phyloP scores from a whole-genome alignment of 2,888 invertebrate genomes.

The Lasioglossum leucozonium region DNA sequence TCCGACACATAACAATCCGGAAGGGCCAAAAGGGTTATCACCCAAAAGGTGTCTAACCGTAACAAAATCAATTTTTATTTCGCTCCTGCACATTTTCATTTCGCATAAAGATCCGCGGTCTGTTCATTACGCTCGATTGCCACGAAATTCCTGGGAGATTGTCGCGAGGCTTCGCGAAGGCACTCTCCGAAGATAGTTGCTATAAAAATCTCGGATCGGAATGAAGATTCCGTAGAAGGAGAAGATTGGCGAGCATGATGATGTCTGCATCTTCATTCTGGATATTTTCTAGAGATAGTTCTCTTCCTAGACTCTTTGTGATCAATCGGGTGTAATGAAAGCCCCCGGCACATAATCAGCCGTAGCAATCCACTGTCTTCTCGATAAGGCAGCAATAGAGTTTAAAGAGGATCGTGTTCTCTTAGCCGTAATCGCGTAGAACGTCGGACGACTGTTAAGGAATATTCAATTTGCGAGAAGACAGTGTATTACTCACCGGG shows the following conservation, averaged over 20 bases:
- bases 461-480: slow-evolving; percentile 13
- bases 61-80: too few relatives aligned
- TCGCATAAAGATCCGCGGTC: too few relatives aligned
- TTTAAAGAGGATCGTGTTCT: neutral
- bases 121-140: neutral
- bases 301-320: neutral
- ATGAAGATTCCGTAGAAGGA: neutral
- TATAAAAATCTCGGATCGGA: neutral
- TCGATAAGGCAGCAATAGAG: neutral
- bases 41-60: too few relatives aligned
- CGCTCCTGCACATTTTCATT: too few relatives aligned
- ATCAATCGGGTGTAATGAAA: neutral
- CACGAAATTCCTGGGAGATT: neutral
- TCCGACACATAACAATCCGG: too few relatives aligned
- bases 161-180: too few relatives aligned
- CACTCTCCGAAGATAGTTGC: too few relatives aligned
- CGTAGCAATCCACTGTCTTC: neutral
- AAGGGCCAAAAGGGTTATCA: too few relatives aligned
- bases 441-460: neutral
- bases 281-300: neutral
- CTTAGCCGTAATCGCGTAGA: neutral
- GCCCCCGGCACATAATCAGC: neutral
- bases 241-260: neutral
- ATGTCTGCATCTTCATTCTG: neutral
- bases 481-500: slow-evolving; percentile 5